Conservation (phyloP, 2,888 invertebrate genomes). For the Nephrocerus scutellatus region DNA sequence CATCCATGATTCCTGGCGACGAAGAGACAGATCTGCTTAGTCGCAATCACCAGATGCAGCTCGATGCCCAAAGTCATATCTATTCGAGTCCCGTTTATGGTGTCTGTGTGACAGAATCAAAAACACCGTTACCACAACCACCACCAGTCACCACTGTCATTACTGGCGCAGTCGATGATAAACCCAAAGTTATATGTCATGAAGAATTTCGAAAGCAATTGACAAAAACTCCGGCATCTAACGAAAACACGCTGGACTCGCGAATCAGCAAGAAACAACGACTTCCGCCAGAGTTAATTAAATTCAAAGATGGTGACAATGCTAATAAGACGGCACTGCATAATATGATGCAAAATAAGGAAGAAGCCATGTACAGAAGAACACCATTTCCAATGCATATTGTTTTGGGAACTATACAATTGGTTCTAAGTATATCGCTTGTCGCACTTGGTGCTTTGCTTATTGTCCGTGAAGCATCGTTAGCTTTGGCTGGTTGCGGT, state of each 20-base stretch:
- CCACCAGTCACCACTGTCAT: constrained; percentile 28
- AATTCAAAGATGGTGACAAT: constrained; percentile 33
- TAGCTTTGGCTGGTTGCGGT: constrained; percentile 43
- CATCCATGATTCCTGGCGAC: constrained; percentile 32
- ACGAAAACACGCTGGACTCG: constrained; percentile 36
- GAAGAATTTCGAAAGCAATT: constrained; percentile 41
- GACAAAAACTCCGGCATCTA: constrained; percentile 31
- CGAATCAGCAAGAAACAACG: constrained; percentile 42
- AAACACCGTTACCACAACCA: constrained; percentile 32
- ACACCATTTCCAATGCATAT: constrained; percentile 41
- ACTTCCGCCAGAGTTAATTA: constrained; percentile 41
- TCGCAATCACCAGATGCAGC: constrained; percentile 5
- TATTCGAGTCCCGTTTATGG: constrained; percentile 46
- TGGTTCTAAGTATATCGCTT: constrained; percentile 40
- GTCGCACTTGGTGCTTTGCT: constrained; percentile 44
- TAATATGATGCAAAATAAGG: too few species aligned
- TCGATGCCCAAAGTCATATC: constrained; percentile 44
- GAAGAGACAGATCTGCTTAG: background rate
- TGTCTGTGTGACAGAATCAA: constrained; percentile 29
- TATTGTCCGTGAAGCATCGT: constrained; percentile 41
- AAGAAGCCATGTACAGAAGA: too few species aligned
- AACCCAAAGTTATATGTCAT: constrained; percentile 38
- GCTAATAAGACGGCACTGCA: too few species aligned
- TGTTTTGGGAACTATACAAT: constrained; percentile 40
- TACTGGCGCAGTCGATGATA: constrained; percentile 24